phyloP scores from a whole-genome alignment of 1,140 invertebrate species.

The Samia ricini region DNA sequence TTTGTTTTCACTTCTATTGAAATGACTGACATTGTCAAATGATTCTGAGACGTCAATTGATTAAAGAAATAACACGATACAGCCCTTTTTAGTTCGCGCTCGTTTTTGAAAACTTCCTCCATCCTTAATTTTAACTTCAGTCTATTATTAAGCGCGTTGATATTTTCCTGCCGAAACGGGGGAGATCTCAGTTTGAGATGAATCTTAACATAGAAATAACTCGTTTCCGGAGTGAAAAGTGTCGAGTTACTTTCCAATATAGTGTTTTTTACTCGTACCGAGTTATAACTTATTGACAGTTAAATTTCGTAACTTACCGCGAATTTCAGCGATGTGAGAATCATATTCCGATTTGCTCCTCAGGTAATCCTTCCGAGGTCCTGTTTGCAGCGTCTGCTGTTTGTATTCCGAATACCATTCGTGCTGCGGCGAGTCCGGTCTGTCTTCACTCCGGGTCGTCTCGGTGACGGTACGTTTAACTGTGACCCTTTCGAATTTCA shows the following conservation, averaged over 20 bases:
- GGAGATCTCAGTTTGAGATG: not conserved
- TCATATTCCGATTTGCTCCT: constrained; percentile 90
- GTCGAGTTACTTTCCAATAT: not conserved
- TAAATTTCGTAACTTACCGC: constrained; percentile 80
- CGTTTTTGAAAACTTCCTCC: not conserved
- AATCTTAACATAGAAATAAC: not conserved
- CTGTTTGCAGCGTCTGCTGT: constrained; percentile 73
- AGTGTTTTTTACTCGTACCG: not conserved
- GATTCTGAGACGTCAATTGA: no score
- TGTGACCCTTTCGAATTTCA: constrained; percentile 84
- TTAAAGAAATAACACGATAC: no score
- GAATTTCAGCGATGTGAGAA: constrained; percentile 90
- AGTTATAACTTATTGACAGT: not conserved
- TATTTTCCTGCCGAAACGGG: not conserved
- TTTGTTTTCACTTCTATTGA: no score
- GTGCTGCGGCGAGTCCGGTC: constrained; percentile 79
- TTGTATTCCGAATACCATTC: constrained; percentile 71
- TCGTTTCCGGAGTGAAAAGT: not conserved
- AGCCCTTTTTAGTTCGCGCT: no score
- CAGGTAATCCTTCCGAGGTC: constrained; percentile 80
- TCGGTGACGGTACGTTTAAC: constrained; percentile 75
- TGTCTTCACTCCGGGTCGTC: constrained; percentile 44
- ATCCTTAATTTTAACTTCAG: not conserved
- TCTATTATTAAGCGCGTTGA: not conserved
- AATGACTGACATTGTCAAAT: no score